A percentile compares a stretch with the other conserved stretches of the same genome.
These are phyloP conservation scores for Cherax quadricarinatus DNA, from an alignment of 1,140 invertebrate species.

Conservation along the genomic window DNA sequence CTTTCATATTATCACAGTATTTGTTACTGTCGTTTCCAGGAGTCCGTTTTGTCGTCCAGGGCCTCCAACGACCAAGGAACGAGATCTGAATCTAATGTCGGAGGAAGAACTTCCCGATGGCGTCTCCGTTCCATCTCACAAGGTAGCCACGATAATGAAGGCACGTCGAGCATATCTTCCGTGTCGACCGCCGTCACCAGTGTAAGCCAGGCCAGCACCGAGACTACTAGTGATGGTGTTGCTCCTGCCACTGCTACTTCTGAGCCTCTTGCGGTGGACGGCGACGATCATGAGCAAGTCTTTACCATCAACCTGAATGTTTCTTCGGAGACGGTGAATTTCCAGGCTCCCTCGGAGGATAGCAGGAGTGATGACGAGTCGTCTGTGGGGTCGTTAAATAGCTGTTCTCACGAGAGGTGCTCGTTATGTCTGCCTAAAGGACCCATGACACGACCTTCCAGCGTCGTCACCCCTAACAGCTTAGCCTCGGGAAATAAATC, in stretches of 20 bases:
- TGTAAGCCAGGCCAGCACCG: background rate
- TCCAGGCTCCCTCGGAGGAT: background rate
- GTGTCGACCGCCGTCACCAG: conserved; percentile 2
- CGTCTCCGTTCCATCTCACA: background rate
- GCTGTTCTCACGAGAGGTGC: conserved; percentile 24
- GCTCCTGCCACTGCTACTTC: background rate
- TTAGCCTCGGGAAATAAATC: background rate
- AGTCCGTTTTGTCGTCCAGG: background rate
- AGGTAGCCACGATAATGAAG: background rate
- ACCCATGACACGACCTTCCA: background rate
- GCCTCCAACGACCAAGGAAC: background rate
- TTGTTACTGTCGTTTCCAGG: background rate
- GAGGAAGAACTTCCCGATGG: background rate
- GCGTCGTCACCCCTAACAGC: no score
- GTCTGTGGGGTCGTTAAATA: background rate
- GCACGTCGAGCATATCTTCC: conserved; percentile 2
- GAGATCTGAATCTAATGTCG: no score
- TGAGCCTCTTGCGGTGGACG: background rate
- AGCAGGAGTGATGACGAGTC: background rate
- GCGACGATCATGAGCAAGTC: background rate
- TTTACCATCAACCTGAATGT: background rate
- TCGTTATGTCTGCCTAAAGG: conserved; percentile 3
- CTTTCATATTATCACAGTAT: background rate
- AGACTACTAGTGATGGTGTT: background rate
- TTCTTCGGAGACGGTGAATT: background rate